Percentiles rank a stretch among this genome's conserved stretches.
Evolutionary conservation across 2,113 vertebrate genomes (phyloP).

Genomic region (Theropithecus gelada): DNA sequence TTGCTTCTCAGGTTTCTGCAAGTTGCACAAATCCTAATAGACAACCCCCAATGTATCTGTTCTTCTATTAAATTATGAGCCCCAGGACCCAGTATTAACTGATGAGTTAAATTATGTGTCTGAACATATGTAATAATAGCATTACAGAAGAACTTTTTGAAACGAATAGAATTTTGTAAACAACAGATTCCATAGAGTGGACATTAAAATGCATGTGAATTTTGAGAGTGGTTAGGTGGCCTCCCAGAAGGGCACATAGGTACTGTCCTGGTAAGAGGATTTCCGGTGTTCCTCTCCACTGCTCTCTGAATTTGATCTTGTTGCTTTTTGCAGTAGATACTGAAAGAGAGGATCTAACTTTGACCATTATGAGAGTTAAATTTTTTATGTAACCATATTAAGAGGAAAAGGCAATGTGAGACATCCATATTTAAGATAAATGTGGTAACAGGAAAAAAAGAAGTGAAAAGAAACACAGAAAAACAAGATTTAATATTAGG

Average conservation of each 20-base stretch:
- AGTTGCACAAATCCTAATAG: rapidly evolving
- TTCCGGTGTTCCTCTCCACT: rapidly evolving
- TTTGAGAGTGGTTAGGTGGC: rapidly evolving
- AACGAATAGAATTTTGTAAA: background rate
- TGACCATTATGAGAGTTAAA: background rate
- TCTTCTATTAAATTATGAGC: background rate
- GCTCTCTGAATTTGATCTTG: background rate
- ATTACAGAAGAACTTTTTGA: background rate
- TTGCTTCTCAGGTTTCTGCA: background rate
- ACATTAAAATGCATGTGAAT: rapidly evolving
- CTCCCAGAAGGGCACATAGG: rapidly evolving
- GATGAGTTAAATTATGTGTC: background rate
- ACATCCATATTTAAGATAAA: background rate
- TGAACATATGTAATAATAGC: background rate
- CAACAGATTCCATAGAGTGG: rapidly evolving
- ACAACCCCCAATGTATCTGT: rapidly evolving
- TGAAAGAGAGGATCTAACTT: background rate
- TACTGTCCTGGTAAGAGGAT: rapidly evolving
- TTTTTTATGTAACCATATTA: background rate
- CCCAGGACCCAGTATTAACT: background rate
- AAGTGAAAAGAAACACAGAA: background rate
- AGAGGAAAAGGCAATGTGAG: background rate
- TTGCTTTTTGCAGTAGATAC: background rate
- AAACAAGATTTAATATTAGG: background rate
- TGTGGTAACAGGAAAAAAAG: background rate